Conservation (phyloP, 64 coral and sea anemone genomes). For the Porites lutea region DNA sequence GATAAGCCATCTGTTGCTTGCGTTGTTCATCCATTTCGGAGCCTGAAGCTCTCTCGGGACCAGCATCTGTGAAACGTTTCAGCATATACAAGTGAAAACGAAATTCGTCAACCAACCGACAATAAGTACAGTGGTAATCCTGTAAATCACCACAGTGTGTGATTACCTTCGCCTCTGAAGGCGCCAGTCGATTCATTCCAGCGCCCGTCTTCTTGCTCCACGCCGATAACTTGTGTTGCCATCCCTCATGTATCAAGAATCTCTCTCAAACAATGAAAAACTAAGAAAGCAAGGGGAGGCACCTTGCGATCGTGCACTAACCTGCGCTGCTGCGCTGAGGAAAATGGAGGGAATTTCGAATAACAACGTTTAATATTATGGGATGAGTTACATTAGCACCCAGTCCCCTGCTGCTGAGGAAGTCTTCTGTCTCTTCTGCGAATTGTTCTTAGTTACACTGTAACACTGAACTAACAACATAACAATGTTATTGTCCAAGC, state of each 20-base stretch:
- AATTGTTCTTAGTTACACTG: no score
- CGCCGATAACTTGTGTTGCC: slow-evolving; percentile 25
- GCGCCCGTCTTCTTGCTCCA: slow-evolving; percentile 65
- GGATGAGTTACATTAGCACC: slow-evolving; percentile 10
- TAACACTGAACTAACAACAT: no score
- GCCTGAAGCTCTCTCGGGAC: slow-evolving; percentile 88
- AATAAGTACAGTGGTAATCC: slow-evolving; percentile 1
- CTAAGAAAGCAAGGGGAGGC: slow-evolving; percentile 25
- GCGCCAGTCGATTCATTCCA: slow-evolving; percentile 48
- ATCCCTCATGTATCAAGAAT: slow-evolving; percentile 33
- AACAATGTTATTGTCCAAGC: no score
- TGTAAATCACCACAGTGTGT: neutral
- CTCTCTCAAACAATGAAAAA: neutral
- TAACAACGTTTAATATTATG: slow-evolving; percentile 48
- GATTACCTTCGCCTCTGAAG: slow-evolving; percentile 45
- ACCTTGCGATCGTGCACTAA: neutral
- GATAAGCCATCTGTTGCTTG: slow-evolving; percentile 98
- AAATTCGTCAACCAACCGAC: neutral
- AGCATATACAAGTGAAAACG: slow-evolving; percentile 30
- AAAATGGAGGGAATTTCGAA: slow-evolving; percentile 87
- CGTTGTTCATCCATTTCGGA: slow-evolving; percentile 98
- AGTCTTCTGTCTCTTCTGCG: no score
- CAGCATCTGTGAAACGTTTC: slow-evolving; percentile 51
- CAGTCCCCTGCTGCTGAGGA: neutral
- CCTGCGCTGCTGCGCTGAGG: neutral